Evolutionary conservation across 2,797 vertebrate genomes (phyloP), one percentile per base, ranked within the genome.

Genomic region (Paguma larvata): DNA sequence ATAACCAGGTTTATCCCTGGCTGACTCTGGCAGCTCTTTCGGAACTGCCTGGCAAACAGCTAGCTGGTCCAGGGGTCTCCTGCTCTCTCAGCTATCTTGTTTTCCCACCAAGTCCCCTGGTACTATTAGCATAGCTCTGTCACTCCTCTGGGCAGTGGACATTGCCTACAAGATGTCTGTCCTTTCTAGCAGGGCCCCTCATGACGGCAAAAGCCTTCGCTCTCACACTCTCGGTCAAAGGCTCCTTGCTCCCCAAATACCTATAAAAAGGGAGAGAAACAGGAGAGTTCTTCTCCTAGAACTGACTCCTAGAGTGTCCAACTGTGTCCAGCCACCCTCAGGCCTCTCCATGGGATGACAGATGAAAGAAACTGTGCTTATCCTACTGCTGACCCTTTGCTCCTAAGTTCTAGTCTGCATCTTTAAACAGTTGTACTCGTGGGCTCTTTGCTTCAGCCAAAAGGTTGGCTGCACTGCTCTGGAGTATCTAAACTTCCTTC

Each of bases 311-410:
- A 34, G 34, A 85, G 53, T 51, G 13, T 18, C 41, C n/a, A 67
- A 2, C 34, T 19, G 3, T 23, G 5, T 18, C 46, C 27, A 65
- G n/a, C 6, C 59, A 32, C 53, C 11, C 0, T 0, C 0, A 16
- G 41, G 21, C 16, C 18, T 89, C 34, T 68, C 19, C 32, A 18
- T 5, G 10, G 38, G 25, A 44, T 27, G 23, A 41, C 23, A 91
- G 56, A 41, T 44, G 19, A 82, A 83, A 72, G 44, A 34, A 53
- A 5, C 0, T 13, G 15, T 65, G 62, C 3, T 83, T 51, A 59
- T 32, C 41, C 25, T 63, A 65, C 13, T 27, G 62, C 12, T 46
- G 27, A 46, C 14, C 8, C 5, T 3, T 70, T 85, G 15, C 32
- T 34, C 46, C 0, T 32, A 51, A 21, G 77, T n/a, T 41, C 53